Conservation (phyloP, 2,113 vertebrate species). For the Erythrolamprus reginae region DNA sequence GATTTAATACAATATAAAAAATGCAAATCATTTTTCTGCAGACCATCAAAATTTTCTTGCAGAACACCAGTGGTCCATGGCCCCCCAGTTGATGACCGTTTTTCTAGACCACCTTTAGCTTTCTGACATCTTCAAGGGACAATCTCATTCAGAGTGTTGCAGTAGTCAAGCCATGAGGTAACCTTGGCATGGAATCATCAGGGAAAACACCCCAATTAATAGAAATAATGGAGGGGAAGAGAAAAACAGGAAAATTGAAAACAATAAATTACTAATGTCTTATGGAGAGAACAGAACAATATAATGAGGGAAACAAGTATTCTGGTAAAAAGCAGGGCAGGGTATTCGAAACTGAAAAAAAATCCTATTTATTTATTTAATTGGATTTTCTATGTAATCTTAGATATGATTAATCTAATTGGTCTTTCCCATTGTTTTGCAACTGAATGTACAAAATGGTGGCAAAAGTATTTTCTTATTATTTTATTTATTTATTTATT, state of each 20-base stretch:
- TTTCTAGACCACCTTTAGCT: not conserved
- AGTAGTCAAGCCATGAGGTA: not conserved
- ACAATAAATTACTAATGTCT: not conserved
- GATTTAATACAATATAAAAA: too few species aligned
- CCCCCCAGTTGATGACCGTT: too few species aligned
- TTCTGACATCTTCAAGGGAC: not conserved
- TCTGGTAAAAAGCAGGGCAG: not conserved
- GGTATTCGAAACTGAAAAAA: not conserved
- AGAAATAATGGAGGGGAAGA: not conserved
- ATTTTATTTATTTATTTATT: too few species aligned
- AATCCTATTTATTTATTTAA: too few species aligned
- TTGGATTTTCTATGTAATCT: too few species aligned
- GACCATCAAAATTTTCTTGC: too few species aligned
- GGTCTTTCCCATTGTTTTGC: not conserved
- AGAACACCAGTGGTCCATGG: too few species aligned
- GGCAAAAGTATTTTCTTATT: not conserved
- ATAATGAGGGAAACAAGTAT: not conserved
- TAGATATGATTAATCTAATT: not conserved
- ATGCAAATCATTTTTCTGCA: too few species aligned
- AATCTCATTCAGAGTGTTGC: not conserved
- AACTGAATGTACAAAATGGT: not conserved
- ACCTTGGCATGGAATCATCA: not conserved
- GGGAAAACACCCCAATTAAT: not conserved
- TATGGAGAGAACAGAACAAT: not conserved
- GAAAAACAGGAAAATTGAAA: not conserved